Evolutionary conservation across 2,113 vertebrate genomes (phyloP).

Genomic region (Gallinago paraguaiae): DNA sequence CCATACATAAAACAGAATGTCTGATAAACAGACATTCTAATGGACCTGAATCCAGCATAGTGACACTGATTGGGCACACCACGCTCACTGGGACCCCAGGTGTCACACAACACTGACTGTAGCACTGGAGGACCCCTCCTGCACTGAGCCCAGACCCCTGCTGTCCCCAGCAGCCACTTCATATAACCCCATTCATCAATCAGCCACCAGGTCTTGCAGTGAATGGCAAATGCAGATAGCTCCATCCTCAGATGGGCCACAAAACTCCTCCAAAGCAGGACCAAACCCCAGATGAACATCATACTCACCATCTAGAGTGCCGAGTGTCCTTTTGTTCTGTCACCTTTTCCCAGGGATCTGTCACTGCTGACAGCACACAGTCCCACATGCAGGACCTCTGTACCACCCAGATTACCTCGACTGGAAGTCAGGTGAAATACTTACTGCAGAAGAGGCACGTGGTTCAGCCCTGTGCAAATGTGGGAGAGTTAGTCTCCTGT

Average conservation of each 20-base stretch:
- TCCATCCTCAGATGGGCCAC: background rate
- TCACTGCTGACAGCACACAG: rapidly evolving
- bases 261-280: background rate
- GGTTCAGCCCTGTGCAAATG: background rate
- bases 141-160: background rate
- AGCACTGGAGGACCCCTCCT: background rate
- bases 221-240: background rate
- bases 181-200: background rate
- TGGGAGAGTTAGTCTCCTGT: background rate
- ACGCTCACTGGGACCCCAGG: rapidly evolving
- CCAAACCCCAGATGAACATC: rapidly evolving
- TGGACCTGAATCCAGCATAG: background rate
- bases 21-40: background rate
- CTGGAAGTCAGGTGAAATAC: background rate
- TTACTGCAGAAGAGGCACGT: background rate
- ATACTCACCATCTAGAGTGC: background rate
- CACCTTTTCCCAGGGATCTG: background rate
- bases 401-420: background rate
- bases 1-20: background rate
- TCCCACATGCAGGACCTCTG: background rate
- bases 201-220: background rate
- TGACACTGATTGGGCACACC: rapidly evolving
- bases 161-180: background rate
- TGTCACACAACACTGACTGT: background rate
- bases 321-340: background rate